Conservation (phyloP, 2,113 vertebrate species). For the Noturus placidus region DNA sequence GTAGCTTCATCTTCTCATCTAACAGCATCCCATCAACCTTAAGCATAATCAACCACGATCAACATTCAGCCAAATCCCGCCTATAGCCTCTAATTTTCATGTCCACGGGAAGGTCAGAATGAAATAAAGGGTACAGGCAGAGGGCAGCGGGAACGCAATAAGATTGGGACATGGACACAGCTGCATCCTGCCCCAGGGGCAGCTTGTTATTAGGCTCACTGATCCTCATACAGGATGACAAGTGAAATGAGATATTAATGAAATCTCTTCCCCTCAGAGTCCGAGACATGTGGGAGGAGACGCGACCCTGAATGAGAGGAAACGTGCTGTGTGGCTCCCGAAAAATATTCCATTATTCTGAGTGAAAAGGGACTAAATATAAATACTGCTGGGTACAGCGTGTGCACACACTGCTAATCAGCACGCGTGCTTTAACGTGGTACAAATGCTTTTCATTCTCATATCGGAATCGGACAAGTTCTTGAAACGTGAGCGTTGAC, state of each 20-base stretch:
- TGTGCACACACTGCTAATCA: neutral
- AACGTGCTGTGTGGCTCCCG: conserved; percentile 20
- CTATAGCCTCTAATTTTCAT: neutral
- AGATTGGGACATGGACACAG: conserved; percentile 38
- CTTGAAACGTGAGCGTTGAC: neutral
- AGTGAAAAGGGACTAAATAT: neutral
- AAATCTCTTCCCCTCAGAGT: conserved; percentile 31
- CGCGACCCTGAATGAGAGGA: conserved; percentile 25
- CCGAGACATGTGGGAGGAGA: conserved; percentile 26
- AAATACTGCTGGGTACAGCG: neutral
- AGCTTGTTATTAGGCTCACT: conserved; percentile 50
- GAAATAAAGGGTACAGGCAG: conserved; percentile 18
- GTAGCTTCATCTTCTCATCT: neutral
- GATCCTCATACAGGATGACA: conserved; percentile 55
- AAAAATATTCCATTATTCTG: conserved; percentile 30
- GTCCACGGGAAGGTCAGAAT: neutral
- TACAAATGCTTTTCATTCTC: neutral
- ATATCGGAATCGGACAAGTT: neutral
- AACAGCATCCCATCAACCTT: neutral
- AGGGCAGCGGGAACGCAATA: conserved; percentile 29
- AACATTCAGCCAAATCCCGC: conserved; percentile 2
- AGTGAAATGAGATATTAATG: conserved; percentile 54
- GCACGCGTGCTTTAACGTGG: too few relatives aligned
- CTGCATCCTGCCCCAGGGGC: conserved; percentile 40
- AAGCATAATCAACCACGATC: neutral